A percentile compares a stretch with the other conserved stretches of the same genome.
Conservation (phyloP, 2,113 vertebrate species). For the Pseudonaja textilis region DNA sequence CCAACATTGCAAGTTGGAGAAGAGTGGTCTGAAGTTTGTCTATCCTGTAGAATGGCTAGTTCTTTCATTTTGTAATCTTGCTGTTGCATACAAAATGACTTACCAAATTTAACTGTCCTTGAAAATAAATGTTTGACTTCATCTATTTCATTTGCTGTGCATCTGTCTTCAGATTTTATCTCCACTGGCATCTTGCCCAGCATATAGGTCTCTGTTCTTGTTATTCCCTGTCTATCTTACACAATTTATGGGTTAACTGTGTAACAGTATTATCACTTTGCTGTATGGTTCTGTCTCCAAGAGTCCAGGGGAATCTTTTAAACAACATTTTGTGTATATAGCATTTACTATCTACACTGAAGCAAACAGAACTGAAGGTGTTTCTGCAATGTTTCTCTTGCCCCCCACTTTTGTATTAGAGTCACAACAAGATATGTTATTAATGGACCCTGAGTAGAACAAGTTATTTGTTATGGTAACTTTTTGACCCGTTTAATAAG, state of each 20-base stretch:
- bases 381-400: constrained; percentile 39
- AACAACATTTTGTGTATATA: constrained; percentile 4
- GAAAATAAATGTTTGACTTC: neutral
- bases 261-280: constrained; percentile 27
- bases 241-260: constrained; percentile 4
- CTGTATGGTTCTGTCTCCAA: neutral
- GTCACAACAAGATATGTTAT: constrained; percentile 71
- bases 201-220: neutral
- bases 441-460: constrained; percentile 65
- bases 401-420: constrained; percentile 56
- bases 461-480: constrained; percentile 75
- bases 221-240: constrained; percentile 12
- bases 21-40: neutral
- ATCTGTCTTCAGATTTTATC: neutral
- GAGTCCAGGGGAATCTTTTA: constrained; percentile 34
- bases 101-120: neutral
- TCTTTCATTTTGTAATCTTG: constrained; percentile 5
- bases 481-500: constrained; percentile 79
- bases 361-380: constrained; percentile 23
- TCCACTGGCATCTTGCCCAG: neutral
- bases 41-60: neutral
- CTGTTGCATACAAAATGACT: neutral
- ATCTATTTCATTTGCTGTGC: constrained; percentile 7
- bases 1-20: neutral
- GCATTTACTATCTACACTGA: neutral